Percentiles rank a stretch among this genome's conserved stretches.
These are phyloP conservation scores for Drosophila ercepeae DNA, from an alignment of 1,140 invertebrate species.

Conservation along the genomic window DNA sequence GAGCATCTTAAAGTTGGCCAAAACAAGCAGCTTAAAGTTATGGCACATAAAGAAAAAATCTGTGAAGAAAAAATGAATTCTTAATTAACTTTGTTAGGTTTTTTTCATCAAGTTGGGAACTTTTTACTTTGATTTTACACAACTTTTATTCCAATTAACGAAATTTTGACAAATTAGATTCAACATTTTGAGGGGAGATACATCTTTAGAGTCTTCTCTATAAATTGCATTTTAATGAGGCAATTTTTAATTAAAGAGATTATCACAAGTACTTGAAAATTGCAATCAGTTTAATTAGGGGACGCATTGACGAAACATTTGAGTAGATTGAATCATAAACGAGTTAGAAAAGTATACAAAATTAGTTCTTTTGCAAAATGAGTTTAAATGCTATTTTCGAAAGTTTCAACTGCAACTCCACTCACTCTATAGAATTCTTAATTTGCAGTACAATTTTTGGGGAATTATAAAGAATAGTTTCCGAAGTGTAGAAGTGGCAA, in stretches of 20 bases:
- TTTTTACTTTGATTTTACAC: not conserved
- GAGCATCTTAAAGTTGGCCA: constrained; percentile 57
- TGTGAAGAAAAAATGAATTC: not conserved
- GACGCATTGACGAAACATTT: too few species aligned
- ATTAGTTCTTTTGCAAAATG: too few species aligned
- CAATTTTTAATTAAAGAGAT: not conserved
- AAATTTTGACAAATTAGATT: not conserved
- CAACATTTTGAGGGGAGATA: too few species aligned
- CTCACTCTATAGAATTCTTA: not conserved
- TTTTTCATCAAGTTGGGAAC: not conserved
- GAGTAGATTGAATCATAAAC: too few species aligned
- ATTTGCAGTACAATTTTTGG: constrained; percentile 14
- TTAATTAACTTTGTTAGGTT: not conserved
- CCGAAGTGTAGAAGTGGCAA: constrained; percentile 8
- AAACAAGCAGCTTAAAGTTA: constrained; percentile 40
- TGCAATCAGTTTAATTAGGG: not conserved
- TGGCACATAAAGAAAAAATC: constrained; percentile 3
- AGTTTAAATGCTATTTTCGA: too few species aligned
- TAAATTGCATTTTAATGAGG: not conserved
- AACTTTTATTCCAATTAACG: not conserved
- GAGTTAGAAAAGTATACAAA: too few species aligned
- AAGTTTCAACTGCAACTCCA: not conserved
- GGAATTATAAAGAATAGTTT: constrained; percentile 18
- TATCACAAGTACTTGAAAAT: not conserved
- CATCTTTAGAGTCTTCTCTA: too few species aligned